phyloP scores from a whole-genome alignment of 2,113 vertebrate species.

The Boulengeromyrus knoepffleri region DNA sequence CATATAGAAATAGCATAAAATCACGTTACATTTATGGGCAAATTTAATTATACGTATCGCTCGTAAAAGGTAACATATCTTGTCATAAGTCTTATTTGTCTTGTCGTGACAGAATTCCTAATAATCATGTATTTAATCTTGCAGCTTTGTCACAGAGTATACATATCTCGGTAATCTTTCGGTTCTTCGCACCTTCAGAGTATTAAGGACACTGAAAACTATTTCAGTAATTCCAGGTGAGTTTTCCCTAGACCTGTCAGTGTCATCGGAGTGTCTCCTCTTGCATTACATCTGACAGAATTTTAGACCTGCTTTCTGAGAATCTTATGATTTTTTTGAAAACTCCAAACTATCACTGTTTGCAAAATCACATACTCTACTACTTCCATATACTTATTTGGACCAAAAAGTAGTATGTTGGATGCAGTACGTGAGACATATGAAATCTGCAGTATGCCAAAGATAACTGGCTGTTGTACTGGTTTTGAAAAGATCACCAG shows the following conservation, averaged over 20 bases:
- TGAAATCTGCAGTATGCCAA: neutral
- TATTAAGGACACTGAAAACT: conserved; percentile 98
- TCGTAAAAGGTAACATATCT: neutral
- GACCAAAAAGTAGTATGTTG: neutral
- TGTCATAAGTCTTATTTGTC: neutral
- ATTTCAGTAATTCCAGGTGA: conserved; percentile 99
- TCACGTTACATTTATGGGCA: neutral
- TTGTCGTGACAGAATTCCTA: neutral
- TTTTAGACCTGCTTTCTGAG: neutral
- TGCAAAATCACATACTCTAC: neutral
- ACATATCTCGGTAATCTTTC: conserved; percentile 97
- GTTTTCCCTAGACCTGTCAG: conserved; percentile 25
- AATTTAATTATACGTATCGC: neutral
- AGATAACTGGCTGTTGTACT: neutral
- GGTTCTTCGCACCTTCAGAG: conserved; percentile 97
- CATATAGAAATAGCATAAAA: neutral
- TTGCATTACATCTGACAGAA: neutral
- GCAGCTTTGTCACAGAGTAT: conserved; percentile 99
- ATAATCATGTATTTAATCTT: conserved; percentile 69
- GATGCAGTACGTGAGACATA: neutral
- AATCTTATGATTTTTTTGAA: neutral
- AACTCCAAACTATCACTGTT: neutral
- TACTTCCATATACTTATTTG: neutral
- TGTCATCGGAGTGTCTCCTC: neutral
- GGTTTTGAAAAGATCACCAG: neutral